phyloP scores from a whole-genome alignment of 2,797 vertebrate genomes.

The Alosa sapidissima region DNA sequence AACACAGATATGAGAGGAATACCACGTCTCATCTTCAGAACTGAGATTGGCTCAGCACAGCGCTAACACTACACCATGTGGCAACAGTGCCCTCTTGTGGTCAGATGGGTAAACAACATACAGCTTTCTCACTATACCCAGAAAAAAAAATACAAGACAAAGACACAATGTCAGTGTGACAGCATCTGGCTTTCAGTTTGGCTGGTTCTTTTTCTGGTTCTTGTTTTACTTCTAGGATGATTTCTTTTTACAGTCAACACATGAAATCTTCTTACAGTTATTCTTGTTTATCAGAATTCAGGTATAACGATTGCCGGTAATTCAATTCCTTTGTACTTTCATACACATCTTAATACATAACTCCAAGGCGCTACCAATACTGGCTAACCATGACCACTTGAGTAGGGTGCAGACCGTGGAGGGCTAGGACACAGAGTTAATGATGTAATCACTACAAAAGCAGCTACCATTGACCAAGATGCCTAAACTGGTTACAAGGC shows the following conservation, averaged over 20 bases:
- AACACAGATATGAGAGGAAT: neutral
- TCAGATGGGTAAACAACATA: constrained; percentile 46
- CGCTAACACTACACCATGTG: constrained; percentile 39
- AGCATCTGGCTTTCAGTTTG: neutral
- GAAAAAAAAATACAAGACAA: neutral
- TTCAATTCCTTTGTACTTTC: neutral
- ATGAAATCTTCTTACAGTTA: neutral
- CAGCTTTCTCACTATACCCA: neutral
- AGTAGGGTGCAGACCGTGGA: neutral
- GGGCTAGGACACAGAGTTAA: neutral
- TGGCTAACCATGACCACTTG: neutral
- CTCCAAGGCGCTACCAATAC: neutral
- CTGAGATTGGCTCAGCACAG: neutral
- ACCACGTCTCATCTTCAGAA: neutral
- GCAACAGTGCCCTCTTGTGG: constrained; percentile 74
- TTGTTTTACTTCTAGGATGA: neutral
- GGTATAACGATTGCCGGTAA: neutral
- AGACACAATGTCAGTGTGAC: neutral
- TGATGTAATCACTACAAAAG: neutral
- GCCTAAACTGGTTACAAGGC: neutral
- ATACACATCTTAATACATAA: neutral
- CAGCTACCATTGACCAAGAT: neutral
- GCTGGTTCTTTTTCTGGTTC: neutral
- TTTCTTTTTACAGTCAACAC: neutral
- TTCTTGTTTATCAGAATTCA: neutral